phyloP scores from a whole-genome alignment of 2,888 invertebrate species.

The Standfussiana lucernea region DNA sequence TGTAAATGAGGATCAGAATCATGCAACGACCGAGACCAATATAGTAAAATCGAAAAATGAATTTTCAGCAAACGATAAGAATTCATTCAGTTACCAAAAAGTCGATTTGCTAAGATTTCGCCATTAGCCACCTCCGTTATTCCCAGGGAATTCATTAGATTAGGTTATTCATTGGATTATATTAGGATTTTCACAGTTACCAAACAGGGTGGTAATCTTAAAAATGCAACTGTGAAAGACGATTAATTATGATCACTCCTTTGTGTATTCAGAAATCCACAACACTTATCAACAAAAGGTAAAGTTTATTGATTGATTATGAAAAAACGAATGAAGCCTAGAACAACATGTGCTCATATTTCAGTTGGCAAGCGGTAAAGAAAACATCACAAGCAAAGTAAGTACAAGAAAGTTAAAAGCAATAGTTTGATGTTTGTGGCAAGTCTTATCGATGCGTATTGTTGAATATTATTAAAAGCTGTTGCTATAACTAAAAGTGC shows the following conservation, averaged over 20 bases:
- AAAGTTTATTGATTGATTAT: slow-evolving; percentile 32
- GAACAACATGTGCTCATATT: slow-evolving; percentile 37
- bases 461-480: slow-evolving; percentile 67
- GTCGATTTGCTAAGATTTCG: background rate
- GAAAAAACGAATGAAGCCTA: slow-evolving; percentile 27
- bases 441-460: slow-evolving; percentile 60
- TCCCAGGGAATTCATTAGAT: background rate
- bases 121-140: background rate
- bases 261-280: slow-evolving; percentile 17
- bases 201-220: background rate
- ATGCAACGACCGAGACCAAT: background rate
- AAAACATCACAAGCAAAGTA: slow-evolving; percentile 44
- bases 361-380: slow-evolving; percentile 36
- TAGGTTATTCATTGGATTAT: no score
- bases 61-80: background rate
- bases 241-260: slow-evolving; percentile 2
- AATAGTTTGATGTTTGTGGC: slow-evolving; percentile 57
- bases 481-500: slow-evolving; percentile 62
- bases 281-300: slow-evolving; percentile 34
- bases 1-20: background rate
- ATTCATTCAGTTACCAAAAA: background rate
- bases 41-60: background rate
- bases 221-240: slow-evolving; percentile 14
- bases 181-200: background rate
- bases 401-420: slow-evolving; percentile 60